phyloP scores from a whole-genome alignment of 2,113 vertebrate genomes.

The Rhizomys pruinosus region DNA sequence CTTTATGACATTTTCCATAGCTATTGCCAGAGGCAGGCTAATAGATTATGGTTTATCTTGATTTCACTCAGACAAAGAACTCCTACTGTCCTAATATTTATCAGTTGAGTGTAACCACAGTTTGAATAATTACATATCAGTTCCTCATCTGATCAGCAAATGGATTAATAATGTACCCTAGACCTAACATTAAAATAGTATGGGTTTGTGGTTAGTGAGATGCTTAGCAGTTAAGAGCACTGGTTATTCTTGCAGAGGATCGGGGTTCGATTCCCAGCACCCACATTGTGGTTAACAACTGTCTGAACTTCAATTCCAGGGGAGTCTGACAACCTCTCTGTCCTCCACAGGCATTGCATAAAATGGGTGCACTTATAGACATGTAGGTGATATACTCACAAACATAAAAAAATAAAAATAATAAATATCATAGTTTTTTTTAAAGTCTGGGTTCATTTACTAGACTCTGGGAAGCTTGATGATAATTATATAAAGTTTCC shows the following conservation, averaged over 20 bases:
- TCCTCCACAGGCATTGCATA: no score
- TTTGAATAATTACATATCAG: slow-evolving; percentile 26
- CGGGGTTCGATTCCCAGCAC: no score
- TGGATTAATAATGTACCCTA: not conserved
- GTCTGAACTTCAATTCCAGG: no score
- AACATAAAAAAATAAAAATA: no score
- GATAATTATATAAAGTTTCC: slow-evolving; percentile 42
- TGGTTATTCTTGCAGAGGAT: no score
- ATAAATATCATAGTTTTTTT: no score
- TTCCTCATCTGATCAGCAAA: not conserved
- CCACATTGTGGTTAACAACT: no score
- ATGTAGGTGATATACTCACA: no score
- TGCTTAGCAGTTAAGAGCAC: no score
- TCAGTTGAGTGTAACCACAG: slow-evolving; percentile 24
- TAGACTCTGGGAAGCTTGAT: slow-evolving; percentile 14
- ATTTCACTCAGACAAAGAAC: slow-evolving; percentile 40
- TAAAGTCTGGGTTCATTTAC: slow-evolving; percentile 10
- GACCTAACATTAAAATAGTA: slow-evolving; percentile 44
- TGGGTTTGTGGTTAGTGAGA: no score
- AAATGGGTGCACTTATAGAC: no score
- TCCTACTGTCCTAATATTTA: not conserved
- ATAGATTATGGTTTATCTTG: not conserved
- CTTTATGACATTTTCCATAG: slow-evolving; percentile 20
- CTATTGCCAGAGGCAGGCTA: slow-evolving; percentile 17
- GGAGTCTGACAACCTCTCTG: no score